Evolutionary conservation across 2,113 vertebrate species (phyloP).

Genomic region (Hippocampus comes): DNA sequence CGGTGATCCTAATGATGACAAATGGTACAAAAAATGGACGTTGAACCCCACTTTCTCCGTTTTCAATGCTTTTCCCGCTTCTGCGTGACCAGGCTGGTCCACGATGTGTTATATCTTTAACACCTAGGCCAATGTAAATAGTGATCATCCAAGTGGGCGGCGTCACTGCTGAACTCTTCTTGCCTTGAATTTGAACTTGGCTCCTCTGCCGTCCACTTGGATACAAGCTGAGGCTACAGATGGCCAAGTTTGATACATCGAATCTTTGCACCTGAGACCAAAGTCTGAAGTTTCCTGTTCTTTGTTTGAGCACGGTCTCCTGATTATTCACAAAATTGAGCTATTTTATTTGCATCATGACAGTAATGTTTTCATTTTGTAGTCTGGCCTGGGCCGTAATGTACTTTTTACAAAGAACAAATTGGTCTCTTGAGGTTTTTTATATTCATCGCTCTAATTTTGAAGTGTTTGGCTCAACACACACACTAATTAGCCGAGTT

Average conservation of each 20-base stretch:
- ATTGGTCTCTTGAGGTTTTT: background rate
- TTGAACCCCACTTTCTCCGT: no score
- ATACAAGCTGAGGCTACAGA: slow-evolving; percentile 24
- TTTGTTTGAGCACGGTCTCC: slow-evolving; percentile 10
- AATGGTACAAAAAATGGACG: no score
- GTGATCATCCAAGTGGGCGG: slow-evolving; percentile 39
- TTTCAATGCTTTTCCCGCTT: background rate
- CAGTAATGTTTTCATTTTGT: slow-evolving; percentile 7
- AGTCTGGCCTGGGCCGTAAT: background rate
- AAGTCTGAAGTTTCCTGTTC: slow-evolving; percentile 13
- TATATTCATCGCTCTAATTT: slow-evolving; percentile 29
- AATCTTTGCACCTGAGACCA: slow-evolving; percentile 27
- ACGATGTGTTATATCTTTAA: slow-evolving; percentile 30
- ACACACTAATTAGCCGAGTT: slow-evolving; percentile 36
- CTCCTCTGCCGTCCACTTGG: background rate
- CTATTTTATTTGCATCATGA: background rate
- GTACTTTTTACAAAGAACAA: slow-evolving; percentile 14
- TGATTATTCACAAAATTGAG: slow-evolving; percentile 7
- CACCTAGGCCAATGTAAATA: slow-evolving; percentile 57
- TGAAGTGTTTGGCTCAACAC: slow-evolving; percentile 14
- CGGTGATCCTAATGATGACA: no score
- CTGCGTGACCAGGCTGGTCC: slow-evolving; percentile 22
- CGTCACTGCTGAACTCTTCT: slow-evolving; percentile 41
- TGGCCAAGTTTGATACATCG: slow-evolving; percentile 16
- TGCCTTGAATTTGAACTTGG: slow-evolving; percentile 43